Conservation (phyloP, 2,113 vertebrate species). For the Pitta sordida region DNA sequence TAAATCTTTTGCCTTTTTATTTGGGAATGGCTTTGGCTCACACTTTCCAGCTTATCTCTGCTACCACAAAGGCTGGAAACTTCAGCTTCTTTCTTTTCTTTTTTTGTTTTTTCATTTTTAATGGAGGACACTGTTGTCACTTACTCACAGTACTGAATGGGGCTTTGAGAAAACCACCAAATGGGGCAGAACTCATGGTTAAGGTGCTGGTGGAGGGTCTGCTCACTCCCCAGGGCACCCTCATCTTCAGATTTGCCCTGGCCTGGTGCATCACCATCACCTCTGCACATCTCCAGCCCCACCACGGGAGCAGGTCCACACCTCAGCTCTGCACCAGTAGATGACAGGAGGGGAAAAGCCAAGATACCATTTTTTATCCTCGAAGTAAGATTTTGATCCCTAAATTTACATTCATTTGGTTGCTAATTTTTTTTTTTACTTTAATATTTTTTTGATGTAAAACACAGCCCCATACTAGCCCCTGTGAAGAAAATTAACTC, state of each 20-base stretch:
- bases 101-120: not conserved
- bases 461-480: not conserved
- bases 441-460: not conserved
- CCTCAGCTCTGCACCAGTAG: not conserved
- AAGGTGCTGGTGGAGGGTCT: not conserved
- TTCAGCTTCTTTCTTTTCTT: not conserved
- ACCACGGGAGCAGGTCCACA: not conserved
- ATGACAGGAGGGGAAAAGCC: not conserved
- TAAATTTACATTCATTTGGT: not conserved
- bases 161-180: not conserved
- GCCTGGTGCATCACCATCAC: not conserved
- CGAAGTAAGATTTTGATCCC: not conserved
- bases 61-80: slow-evolving; percentile 33
- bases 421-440: no score
- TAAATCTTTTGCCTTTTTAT: not conserved
- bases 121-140: not conserved
- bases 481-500: not conserved
- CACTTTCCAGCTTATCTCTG: slow-evolving; percentile 24
- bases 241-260: not conserved
- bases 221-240: not conserved
- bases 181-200: not conserved
- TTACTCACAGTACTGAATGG: not conserved
- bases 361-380: not conserved
- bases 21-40: not conserved
- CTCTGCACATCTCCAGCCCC: not conserved